A percentile compares a stretch with the other conserved stretches of the same genome.
These are phyloP conservation scores for Schizotus pectinicornis DNA, from an alignment of 2,888 invertebrate species.

Conservation along the genomic window DNA sequence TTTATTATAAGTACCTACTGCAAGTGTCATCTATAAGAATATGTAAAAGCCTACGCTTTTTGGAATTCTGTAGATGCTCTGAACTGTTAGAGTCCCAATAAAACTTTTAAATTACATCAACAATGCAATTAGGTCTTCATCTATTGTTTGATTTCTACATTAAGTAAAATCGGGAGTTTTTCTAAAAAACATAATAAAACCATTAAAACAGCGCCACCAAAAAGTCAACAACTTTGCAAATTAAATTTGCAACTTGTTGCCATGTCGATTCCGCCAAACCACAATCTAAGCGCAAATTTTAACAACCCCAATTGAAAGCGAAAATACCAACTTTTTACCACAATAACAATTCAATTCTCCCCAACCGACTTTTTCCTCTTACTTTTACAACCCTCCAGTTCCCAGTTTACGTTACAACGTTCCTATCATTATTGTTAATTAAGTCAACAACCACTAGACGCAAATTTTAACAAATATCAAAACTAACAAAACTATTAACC, in stretches of 20 bases:
- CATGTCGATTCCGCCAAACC: background rate
- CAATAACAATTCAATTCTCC: slow-evolving; percentile 1
- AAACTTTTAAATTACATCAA: too few relatives aligned
- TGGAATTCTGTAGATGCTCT: too few relatives aligned
- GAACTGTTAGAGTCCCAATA: too few relatives aligned
- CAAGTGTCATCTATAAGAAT: too few relatives aligned
- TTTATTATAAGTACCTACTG: too few relatives aligned
- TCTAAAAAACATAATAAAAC: background rate
- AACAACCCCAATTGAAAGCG: slow-evolving; percentile 8
- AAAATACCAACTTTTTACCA: background rate
- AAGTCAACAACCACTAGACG: background rate
- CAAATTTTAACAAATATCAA: slow-evolving; percentile 26
- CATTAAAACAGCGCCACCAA: slow-evolving; percentile 4
- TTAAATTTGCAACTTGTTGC: slow-evolving; percentile 19
- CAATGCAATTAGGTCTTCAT: too few relatives aligned
- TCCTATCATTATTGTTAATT: background rate
- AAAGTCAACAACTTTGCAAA: slow-evolving; percentile 12
- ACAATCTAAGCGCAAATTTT: slow-evolving; percentile 9
- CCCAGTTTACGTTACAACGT: background rate
- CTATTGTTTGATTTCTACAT: too few relatives aligned
- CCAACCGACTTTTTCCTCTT: background rate
- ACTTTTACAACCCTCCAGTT: background rate
- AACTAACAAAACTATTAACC: slow-evolving; percentile 44
- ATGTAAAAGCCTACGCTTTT: too few relatives aligned
- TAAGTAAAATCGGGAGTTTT: background rate